Evolutionary conservation across 1,140 invertebrate species (phyloP).

Genomic region (Caenorhabditis elegans): WBcel235 BX284602.5:6682001-6682500

Average conservation of each 20-base stretch:
- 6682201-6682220: background rate
- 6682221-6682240: background rate
- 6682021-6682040: too few species aligned
- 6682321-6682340: background rate
- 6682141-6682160: background rate
- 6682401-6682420: slow-evolving; percentile 4
- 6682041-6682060: too few species aligned
- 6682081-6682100: slow-evolving; percentile 8
- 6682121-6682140: slow-evolving; percentile 17
- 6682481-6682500: background rate
- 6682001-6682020: too few species aligned
- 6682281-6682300: slow-evolving; percentile 7
- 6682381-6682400: background rate
- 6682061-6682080: background rate
- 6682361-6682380: too few species aligned
- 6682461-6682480: background rate
- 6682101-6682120: slow-evolving; percentile 10
- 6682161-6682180: background rate
- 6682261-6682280: background rate
- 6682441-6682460: slow-evolving; percentile 10
- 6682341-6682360: background rate
- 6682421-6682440: background rate
- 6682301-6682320: slow-evolving; percentile 6
- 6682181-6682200: background rate
- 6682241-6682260: slow-evolving; percentile 22